A percentile compares a stretch with the other conserved stretches of the same genome.
These are phyloP conservation scores for Ectropis grisescens DNA, from an alignment of 1,140 invertebrate genomes.

Conservation along the genomic window DNA sequence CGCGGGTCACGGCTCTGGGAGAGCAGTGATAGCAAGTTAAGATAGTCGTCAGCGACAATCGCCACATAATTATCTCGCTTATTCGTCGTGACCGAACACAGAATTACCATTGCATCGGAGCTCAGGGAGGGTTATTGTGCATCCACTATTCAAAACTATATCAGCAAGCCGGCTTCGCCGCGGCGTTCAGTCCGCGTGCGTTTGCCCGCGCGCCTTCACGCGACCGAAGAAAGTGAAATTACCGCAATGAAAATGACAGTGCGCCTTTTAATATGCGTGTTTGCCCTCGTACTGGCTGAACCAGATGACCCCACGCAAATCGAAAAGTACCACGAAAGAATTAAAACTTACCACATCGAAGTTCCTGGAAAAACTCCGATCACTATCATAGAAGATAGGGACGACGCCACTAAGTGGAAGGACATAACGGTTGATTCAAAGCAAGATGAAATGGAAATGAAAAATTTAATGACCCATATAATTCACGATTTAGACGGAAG, in stretches of 20 bases:
- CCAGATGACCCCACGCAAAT: conserved; percentile 29
- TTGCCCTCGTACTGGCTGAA: conserved; percentile 23
- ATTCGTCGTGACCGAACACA: conserved; percentile 58
- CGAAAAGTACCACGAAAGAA: conserved; percentile 35
- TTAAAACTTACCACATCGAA: conserved; percentile 58
- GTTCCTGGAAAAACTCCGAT: conserved; percentile 69
- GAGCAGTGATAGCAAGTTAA: conserved; percentile 56
- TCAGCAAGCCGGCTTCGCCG: conserved; percentile 31
- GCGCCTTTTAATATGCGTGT: conserved; percentile 31
- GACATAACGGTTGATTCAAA: conserved; percentile 17
- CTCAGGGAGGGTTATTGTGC: conserved; percentile 57
- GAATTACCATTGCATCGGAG: conserved; percentile 57
- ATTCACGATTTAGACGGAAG: conserved; percentile 37
- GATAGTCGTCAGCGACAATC: conserved; percentile 49
- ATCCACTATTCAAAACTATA: conserved; percentile 64
- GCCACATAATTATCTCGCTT: conserved; percentile 56
- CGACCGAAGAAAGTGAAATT: conserved; percentile 53
- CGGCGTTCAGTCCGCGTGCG: conserved; percentile 51
- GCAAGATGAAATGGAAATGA: conserved; percentile 39
- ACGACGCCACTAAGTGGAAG: conserved; percentile 22
- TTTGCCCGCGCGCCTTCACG: conserved; percentile 37
- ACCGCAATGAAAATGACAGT: conserved; percentile 50
- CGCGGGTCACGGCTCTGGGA: conserved; percentile 50
- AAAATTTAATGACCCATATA: conserved; percentile 59
- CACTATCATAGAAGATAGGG: conserved; percentile 63